Evolutionary conservation across 2,113 vertebrate species (phyloP), one percentile per base, ranked within the genome.

Genomic region (Cephalopholis sonnerati): DNA sequence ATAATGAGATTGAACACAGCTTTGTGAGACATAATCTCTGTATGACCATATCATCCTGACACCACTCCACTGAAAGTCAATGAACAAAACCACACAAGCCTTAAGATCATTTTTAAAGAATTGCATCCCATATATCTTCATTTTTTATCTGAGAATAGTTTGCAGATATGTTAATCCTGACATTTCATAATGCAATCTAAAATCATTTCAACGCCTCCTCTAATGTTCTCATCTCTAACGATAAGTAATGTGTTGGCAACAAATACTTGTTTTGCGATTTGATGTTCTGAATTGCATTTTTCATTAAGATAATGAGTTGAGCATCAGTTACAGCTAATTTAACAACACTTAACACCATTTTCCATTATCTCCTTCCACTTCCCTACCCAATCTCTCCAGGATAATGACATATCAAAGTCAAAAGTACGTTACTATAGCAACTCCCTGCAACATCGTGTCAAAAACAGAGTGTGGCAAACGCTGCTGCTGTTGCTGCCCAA

Each of bases 391-490:
- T 83, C 67, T 63, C 55, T 41, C 12, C 32, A 98, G 98, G 97
- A 98, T 87, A 96, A 94, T 1, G 61, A 93, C 29, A 95, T 97
- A 68, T 96, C 97, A 62, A 96, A 92, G 84, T 96, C 96, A 29
- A 97, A 96, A 93, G 93, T 93, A 0, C 96, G 97, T 58, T 97
- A 97, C 93, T 97, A 97, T 39, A 95, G 94, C 71, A 99, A 99
- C 92, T 99, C 98, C 55, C 93, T 97, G n/a, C 97, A 98, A 24
- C 98, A 99, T 74, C 95, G 97, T 74, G 87, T 97, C 82, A 98
- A 98, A 95, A 99, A 97, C 91, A 83, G 98, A 4, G 73, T 96
- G 0, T 99, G 98, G 98, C 98, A 99, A 94, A 96, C 95, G 0
- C 92, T 99, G 67, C 86, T 99, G 3, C 86, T 99, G 41, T 87